Evolutionary conservation across 2,113 vertebrate species (phyloP).

Genomic region (Scatophagus argus): DNA sequence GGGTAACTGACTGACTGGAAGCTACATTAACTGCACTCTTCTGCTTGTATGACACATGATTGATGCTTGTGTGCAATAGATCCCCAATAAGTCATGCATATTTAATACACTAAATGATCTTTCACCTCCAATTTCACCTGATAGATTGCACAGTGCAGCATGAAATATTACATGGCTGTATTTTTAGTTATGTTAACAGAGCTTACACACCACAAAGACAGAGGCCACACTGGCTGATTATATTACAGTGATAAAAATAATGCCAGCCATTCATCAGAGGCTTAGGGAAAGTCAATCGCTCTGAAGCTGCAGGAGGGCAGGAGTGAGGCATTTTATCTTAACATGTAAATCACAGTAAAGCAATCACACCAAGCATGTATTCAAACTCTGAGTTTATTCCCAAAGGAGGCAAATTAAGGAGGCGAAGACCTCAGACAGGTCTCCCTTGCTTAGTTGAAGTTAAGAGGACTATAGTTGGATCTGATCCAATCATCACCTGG

Average conservation of each 20-base stretch:
- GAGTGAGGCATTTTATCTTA: conserved; percentile 41
- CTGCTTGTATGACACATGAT: conserved; percentile 7
- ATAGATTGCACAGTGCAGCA: conserved; percentile 26
- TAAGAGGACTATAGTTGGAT: conserved; percentile 28
- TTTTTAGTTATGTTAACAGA: conserved; percentile 63
- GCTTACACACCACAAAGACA: conserved; percentile 34
- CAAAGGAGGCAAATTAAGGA: conserved; percentile 46
- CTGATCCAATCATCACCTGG: conserved; percentile 58
- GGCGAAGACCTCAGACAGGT: conserved; percentile 32
- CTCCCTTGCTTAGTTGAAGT: conserved; percentile 27
- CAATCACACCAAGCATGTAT: conserved; percentile 20
- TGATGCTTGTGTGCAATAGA: conserved; percentile 36
- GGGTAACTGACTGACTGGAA: not conserved
- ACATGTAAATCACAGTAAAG: conserved; percentile 26
- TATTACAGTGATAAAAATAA: conserved; percentile 77
- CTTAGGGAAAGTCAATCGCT: conserved; percentile 41
- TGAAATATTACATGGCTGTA: conserved; percentile 61
- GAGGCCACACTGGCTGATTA: conserved; percentile 59
- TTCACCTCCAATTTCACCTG: conserved; percentile 63
- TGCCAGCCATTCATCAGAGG: conserved; percentile 66
- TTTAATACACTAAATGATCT: conserved; percentile 75
- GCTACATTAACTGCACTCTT: conserved; percentile 22
- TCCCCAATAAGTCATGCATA: conserved; percentile 66
- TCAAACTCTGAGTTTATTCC: conserved; percentile 40
- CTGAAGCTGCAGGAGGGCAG: not conserved